phyloP scores from a whole-genome alignment of 2,888 invertebrate genomes.

The Eumacrocentrus americanus region DNA sequence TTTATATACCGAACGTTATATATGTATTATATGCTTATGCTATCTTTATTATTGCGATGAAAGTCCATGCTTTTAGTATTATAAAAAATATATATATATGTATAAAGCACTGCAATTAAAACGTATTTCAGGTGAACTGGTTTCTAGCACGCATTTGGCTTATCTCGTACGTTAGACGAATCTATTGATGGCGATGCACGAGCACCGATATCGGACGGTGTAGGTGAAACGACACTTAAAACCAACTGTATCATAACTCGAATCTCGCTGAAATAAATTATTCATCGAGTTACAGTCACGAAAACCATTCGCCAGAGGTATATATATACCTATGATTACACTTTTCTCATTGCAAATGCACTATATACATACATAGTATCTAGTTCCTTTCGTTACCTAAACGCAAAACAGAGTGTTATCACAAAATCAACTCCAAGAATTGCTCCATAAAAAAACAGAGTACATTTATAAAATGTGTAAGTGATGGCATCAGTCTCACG shows the following conservation, averaged over 20 bases:
- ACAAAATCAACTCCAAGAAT: no score
- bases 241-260: no score
- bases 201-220: constrained; percentile 41
- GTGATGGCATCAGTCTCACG: no score
- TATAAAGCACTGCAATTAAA: constrained; percentile 1
- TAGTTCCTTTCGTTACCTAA: neutral
- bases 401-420: neutral
- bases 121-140: neutral
- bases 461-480: no score
- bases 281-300: constrained; percentile 47
- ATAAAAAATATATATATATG: neutral
- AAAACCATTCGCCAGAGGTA: constrained; percentile 34
- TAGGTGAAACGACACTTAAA: constrained; percentile 38
- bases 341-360: constrained; percentile 38
- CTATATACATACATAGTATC: constrained; percentile 1
- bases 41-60: neutral
- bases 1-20: no score
- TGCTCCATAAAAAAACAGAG: no score
- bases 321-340: constrained; percentile 44
- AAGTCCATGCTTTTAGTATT: neutral
- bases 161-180: no score
- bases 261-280: constrained; percentile 48
- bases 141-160: constrained; percentile 33
- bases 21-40: no score
- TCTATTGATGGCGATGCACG: constrained; percentile 53